These are phyloP conservation scores for Odontomyia ornata DNA, from an alignment of 2,888 invertebrate species.

Conservation along the genomic window DNA sequence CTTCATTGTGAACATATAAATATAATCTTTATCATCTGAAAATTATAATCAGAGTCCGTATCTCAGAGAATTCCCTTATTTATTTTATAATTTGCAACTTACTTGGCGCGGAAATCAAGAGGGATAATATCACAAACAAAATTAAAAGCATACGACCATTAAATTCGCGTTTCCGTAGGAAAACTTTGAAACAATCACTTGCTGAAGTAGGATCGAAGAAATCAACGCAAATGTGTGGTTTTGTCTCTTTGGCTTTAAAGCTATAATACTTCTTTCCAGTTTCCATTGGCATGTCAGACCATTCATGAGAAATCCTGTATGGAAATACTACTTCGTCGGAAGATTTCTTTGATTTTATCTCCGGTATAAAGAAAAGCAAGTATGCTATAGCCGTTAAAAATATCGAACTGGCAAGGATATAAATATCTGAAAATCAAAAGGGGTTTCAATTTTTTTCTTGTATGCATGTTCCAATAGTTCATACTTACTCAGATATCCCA, in stretches of 20 bases:
- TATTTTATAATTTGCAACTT: background rate
- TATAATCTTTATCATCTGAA: slow-evolving; percentile 60
- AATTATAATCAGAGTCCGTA: too few relatives aligned
- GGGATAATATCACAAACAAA: slow-evolving; percentile 52
- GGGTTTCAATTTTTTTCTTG: too few relatives aligned
- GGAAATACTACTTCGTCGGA: slow-evolving; percentile 25
- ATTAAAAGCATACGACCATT: slow-evolving; percentile 58
- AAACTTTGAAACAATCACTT: slow-evolving; percentile 59
- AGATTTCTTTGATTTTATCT: slow-evolving; percentile 52
- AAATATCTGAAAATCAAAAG: slow-evolving; percentile 56
- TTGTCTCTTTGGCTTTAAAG: background rate
- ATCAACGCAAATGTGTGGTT: slow-evolving; percentile 55
- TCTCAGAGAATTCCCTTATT: too few relatives aligned
- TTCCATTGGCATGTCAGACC: slow-evolving; percentile 45
- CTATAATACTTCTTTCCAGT: slow-evolving; percentile 10
- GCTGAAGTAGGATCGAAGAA: slow-evolving; percentile 63
- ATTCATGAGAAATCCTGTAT: slow-evolving; percentile 47
- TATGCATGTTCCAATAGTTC: too few relatives aligned
- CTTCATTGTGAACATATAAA: slow-evolving; percentile 60
- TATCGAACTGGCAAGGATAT: slow-evolving; percentile 59
- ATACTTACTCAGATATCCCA: slow-evolving; percentile 61
- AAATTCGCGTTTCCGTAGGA: slow-evolving; percentile 58
- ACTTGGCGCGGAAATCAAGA: slow-evolving; percentile 48
- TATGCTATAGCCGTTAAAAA: slow-evolving; percentile 61
- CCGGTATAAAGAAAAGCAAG: slow-evolving; percentile 60